Evolutionary conservation across 2,797 vertebrate species (phyloP).

Genomic region (Xerus rutilus): DNA sequence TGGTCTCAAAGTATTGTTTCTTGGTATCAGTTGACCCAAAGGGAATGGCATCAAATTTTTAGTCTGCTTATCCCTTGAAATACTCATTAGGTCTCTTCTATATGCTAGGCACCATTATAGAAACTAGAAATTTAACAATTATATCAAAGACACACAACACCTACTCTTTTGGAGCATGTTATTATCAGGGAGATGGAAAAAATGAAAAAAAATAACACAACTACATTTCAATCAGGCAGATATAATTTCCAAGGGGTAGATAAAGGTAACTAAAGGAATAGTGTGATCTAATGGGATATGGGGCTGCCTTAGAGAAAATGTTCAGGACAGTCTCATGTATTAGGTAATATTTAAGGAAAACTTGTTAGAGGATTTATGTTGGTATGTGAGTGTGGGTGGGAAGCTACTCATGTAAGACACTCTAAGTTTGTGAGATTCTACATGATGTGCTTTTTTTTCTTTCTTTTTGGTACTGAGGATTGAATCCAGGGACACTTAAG

Average conservation of each 20-base stretch:
- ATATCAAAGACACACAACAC: background rate
- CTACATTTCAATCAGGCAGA: background rate
- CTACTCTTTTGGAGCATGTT: background rate
- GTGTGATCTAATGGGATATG: background rate
- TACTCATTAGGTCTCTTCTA: background rate
- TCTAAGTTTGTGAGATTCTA: background rate
- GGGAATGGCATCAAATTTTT: background rate
- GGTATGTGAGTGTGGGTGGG: background rate
- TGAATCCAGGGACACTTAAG: no score
- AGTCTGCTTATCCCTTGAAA: slow-evolving; percentile 7
- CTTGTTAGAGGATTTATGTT: background rate
- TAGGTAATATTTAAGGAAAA: slow-evolving; percentile 8
- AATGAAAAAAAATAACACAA: background rate
- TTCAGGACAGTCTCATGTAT: background rate
- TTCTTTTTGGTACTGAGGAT: no score
- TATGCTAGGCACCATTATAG: background rate
- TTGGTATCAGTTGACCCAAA: background rate
- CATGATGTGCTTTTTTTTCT: background rate
- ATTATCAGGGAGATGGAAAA: background rate
- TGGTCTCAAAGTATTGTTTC: background rate
- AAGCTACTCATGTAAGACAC: background rate
- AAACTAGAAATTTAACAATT: background rate
- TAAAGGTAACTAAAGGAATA: background rate
- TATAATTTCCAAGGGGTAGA: background rate
- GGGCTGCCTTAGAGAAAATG: background rate